Evolutionary conservation across 2,113 vertebrate genomes (phyloP).

Genomic region (Toxotes jaculatrix): DNA sequence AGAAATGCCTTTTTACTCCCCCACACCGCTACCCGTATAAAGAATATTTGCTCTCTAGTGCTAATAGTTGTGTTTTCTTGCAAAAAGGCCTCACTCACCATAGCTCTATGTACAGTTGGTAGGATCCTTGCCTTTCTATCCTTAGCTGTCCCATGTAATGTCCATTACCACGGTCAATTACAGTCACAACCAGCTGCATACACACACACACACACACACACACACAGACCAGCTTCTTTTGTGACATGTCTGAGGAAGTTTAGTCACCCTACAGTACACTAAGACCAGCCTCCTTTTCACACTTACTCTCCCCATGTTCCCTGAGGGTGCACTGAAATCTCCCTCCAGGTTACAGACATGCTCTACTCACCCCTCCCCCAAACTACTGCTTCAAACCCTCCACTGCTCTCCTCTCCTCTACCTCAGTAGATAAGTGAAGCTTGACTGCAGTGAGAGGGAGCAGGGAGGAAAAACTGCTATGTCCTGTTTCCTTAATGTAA

Average conservation of each 20-base stretch:
- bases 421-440: conserved; percentile 56
- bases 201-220: conserved; percentile 25
- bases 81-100: conserved; percentile 61
- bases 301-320: conserved; percentile 59
- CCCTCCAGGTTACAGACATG: conserved; percentile 51
- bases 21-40: conserved; percentile 2
- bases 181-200: conserved; percentile 35
- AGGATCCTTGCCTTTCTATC: conserved; percentile 24
- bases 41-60: not conserved
- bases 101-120: conserved; percentile 25
- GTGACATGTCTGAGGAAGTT: conserved; percentile 63
- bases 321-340: conserved; percentile 62
- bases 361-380: conserved; percentile 49
- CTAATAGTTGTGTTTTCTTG: not conserved
- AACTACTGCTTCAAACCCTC: conserved; percentile 49
- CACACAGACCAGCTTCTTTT: conserved; percentile 42
- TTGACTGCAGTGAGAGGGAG: conserved; percentile 59
- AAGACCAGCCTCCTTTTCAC: conserved; percentile 77
- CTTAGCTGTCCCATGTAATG: conserved; percentile 54
- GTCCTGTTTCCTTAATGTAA: conserved; percentile 35
- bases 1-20: conserved; percentile 27
- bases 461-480: conserved; percentile 33
- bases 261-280: conserved; percentile 44
- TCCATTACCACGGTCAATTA: conserved; percentile 59
- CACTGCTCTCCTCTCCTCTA: conserved; percentile 46